Percentiles rank a stretch among this genome's conserved stretches.
Conservation (phyloP, 2,113 vertebrate genomes). For the Nibea coibor region DNA sequence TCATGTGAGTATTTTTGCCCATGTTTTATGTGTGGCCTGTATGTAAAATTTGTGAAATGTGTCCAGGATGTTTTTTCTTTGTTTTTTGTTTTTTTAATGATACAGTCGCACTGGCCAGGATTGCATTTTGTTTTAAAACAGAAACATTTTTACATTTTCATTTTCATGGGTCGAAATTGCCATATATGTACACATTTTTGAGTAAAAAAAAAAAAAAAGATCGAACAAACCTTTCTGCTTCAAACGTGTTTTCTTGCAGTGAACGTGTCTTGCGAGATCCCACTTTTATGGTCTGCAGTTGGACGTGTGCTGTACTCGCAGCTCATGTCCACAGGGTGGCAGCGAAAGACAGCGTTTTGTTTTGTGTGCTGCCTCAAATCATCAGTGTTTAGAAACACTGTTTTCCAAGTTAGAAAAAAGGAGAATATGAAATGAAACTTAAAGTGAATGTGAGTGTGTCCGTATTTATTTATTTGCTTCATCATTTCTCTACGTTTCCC, state of each 20-base stretch:
- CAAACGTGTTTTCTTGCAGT: not conserved
- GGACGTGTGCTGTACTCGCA: not conserved
- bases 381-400: not conserved
- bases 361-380: not conserved
- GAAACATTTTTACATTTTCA: conserved; percentile 54
- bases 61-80: conserved; percentile 48
- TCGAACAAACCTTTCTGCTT: not conserved
- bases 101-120: conserved; percentile 34
- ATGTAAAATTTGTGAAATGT: conserved; percentile 48
- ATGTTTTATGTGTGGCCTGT: conserved; percentile 43
- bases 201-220: conserved; percentile 54
- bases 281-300: not conserved
- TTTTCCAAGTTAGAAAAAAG: not conserved
- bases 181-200: conserved; percentile 71
- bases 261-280: not conserved
- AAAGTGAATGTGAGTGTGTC: not conserved
- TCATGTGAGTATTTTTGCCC: conserved; percentile 30
- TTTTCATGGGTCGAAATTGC: conserved; percentile 60
- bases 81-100: not conserved
- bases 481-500: not conserved
- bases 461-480: not conserved
- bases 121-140: conserved; percentile 60
- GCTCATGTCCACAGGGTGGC: conserved; percentile 57
- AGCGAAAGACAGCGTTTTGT: conserved; percentile 16
- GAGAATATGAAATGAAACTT: not conserved